A percentile compares a stretch with the other conserved stretches of the same genome.
Conservation (phyloP, 2,113 vertebrate species). For the Aphyosemion australe region DNA sequence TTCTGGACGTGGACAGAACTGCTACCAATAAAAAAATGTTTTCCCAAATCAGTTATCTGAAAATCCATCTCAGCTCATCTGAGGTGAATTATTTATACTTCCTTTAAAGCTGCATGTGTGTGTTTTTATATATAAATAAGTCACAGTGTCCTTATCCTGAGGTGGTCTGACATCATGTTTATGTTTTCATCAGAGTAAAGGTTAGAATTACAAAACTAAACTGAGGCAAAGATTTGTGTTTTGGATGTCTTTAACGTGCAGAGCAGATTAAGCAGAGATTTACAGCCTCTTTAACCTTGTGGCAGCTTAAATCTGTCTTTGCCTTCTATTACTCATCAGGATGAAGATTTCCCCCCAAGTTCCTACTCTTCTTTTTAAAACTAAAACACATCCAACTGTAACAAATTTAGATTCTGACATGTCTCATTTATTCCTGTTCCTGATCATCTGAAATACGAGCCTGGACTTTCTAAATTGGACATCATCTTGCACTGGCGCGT, state of each 20-base stretch:
- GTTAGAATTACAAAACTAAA: conserved; percentile 10
- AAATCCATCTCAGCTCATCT: not conserved
- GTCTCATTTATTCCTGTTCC: conserved; percentile 2
- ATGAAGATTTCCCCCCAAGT: conserved; percentile 34
- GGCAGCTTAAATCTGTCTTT: conserved; percentile 56
- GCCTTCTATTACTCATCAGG: conserved; percentile 42
- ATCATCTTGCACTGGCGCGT: conserved; percentile 34
- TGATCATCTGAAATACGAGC: not conserved
- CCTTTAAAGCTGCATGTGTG: not conserved
- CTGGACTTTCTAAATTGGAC: conserved; percentile 19
- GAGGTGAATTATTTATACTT: not conserved
- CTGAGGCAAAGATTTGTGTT: conserved; percentile 38
- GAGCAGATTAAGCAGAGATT: conserved; percentile 61
- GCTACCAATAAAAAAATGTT: not conserved
- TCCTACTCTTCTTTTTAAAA: conserved; percentile 13
- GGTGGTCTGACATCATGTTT: not conserved
- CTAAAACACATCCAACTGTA: conserved; percentile 34
- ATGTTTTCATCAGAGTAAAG: conserved; percentile 6
- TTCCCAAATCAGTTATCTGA: conserved; percentile 3
- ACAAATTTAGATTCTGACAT: conserved; percentile 2
- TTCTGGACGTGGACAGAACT: not conserved
- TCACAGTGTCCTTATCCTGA: not conserved
- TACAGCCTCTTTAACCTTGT: conserved; percentile 58
- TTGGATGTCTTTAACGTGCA: conserved; percentile 43
- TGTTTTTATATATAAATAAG: not conserved